Evolutionary conservation across 2,888 invertebrate species (phyloP).

Genomic region (Oeneis ivallda): DNA sequence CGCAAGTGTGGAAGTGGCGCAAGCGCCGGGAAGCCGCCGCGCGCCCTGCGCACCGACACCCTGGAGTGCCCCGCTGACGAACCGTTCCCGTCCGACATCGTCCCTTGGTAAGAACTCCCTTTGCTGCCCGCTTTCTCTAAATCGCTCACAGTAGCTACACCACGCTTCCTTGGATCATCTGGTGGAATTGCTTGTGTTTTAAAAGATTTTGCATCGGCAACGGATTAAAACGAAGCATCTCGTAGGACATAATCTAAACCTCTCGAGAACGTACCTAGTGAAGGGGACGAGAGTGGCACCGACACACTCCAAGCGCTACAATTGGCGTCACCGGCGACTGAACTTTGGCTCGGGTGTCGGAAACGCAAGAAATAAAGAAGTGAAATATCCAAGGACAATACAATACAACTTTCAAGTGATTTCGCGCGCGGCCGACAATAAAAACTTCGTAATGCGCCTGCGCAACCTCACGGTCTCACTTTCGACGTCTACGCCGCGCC

Average conservation of each 20-base stretch:
- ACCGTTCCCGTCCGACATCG: slow-evolving; percentile 54
- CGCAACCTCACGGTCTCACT: slow-evolving; percentile 80
- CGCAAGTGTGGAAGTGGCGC: slow-evolving; percentile 79
- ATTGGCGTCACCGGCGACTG: slow-evolving; percentile 64
- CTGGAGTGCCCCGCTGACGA: slow-evolving; percentile 64
- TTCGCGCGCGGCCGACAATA: slow-evolving; percentile 80
- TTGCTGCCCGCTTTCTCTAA: background rate
- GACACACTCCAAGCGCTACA: slow-evolving; percentile 58
- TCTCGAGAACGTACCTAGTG: slow-evolving; percentile 55
- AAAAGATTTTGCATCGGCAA: slow-evolving; percentile 39
- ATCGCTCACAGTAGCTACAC: background rate
- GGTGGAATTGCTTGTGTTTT: background rate
- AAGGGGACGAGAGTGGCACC: slow-evolving; percentile 61
- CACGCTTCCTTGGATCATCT: background rate
- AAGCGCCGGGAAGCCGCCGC: slow-evolving; percentile 73
- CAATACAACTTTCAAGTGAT: slow-evolving; percentile 81
- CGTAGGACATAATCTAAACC: slow-evolving; percentile 46
- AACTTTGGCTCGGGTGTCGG: slow-evolving; percentile 74
- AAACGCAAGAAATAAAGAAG: slow-evolving; percentile 78
- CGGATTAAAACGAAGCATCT: slow-evolving; percentile 39
- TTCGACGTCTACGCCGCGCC: slow-evolving; percentile 68
- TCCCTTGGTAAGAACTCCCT: slow-evolving; percentile 44
- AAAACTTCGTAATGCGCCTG: slow-evolving; percentile 79
- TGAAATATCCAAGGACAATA: slow-evolving; percentile 81
- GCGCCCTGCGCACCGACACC: slow-evolving; percentile 63